Conservation (phyloP, 2,113 vertebrate genomes). For the Solea senegalensis region DNA sequence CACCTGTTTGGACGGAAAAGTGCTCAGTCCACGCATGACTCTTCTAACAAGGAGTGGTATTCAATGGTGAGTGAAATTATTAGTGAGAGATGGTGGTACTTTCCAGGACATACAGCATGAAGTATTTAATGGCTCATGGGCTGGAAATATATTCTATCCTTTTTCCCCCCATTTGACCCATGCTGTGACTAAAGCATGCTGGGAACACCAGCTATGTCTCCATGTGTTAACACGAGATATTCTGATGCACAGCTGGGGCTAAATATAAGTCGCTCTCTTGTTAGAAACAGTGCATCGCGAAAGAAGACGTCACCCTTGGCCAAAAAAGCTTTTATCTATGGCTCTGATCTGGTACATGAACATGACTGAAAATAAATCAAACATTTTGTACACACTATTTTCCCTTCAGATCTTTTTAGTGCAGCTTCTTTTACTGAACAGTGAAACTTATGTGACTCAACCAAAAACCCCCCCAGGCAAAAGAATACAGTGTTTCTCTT, state of each 20-base stretch:
- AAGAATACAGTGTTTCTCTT: constrained; percentile 4
- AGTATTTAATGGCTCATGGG: not conserved
- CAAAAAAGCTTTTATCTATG: constrained; percentile 13
- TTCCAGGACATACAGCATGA: not conserved
- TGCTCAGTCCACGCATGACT: no score
- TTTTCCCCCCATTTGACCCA: not conserved
- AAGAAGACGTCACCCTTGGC: constrained; percentile 28
- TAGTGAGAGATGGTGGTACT: not conserved
- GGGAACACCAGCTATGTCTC: constrained; percentile 3
- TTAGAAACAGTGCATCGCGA: not conserved
- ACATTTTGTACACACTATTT: constrained; percentile 11
- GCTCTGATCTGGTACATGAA: constrained; percentile 26
- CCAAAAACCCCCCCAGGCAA: not conserved
- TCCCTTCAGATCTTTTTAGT: not conserved
- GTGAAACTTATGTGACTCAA: constrained; percentile 14
- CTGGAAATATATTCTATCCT: not conserved
- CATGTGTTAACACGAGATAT: not conserved
- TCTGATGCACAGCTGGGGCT: constrained; percentile 9
- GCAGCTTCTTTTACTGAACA: constrained; percentile 3
- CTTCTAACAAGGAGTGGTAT: not conserved
- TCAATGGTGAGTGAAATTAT: not conserved
- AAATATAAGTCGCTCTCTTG: constrained; percentile 20
- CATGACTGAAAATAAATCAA: constrained; percentile 33
- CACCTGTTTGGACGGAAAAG: no score
- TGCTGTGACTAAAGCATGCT: not conserved